Percentiles rank a stretch among this genome's conserved stretches.
These are phyloP conservation scores for Zaprionus ghesquierei DNA, from an alignment of 1,140 invertebrate genomes.

Conservation along the genomic window DNA sequence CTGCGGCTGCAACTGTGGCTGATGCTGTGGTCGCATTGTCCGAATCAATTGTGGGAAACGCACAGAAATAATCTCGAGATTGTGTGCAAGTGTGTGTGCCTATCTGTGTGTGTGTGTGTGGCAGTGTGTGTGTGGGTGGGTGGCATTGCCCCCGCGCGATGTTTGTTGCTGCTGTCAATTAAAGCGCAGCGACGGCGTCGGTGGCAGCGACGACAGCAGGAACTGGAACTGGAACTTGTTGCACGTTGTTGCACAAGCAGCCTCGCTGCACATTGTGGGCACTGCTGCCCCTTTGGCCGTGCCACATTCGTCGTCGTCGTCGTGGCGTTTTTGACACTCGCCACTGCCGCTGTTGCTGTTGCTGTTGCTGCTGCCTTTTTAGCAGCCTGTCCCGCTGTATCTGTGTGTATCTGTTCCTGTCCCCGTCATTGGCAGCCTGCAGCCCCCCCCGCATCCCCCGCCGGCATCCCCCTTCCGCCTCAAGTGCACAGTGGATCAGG, in stretches of 20 bases:
- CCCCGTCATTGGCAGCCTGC: background rate
- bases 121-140: conserved; percentile 50
- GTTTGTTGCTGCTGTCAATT: conserved; percentile 78
- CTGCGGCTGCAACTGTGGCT: conserved; percentile 7
- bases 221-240: conserved; percentile 73
- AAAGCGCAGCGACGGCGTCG: conserved; percentile 48
- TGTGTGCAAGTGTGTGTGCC: conserved; percentile 41
- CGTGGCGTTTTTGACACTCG: conserved; percentile 46
- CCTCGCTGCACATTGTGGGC: conserved; percentile 42
- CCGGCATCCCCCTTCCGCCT: conserved; percentile 35
- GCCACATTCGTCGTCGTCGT: conserved; percentile 57
- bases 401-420: conserved; percentile 1
- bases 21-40: conserved; percentile 67
- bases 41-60: conserved; percentile 78
- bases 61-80: conserved; percentile 63
- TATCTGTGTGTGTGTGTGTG: conserved; percentile 35
- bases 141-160: conserved; percentile 65
- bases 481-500: conserved; percentile 46
- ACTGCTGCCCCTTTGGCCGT: conserved; percentile 41
- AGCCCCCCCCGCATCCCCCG: background rate
- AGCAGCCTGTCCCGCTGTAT: conserved; percentile 14
- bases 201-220: conserved; percentile 33
- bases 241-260: conserved; percentile 50
- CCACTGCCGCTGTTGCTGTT: no score
- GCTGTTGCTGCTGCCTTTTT: conserved; percentile 47